Evolutionary conservation across 1,140 invertebrate species (phyloP).

Genomic region (Homarus americanus): DNA sequence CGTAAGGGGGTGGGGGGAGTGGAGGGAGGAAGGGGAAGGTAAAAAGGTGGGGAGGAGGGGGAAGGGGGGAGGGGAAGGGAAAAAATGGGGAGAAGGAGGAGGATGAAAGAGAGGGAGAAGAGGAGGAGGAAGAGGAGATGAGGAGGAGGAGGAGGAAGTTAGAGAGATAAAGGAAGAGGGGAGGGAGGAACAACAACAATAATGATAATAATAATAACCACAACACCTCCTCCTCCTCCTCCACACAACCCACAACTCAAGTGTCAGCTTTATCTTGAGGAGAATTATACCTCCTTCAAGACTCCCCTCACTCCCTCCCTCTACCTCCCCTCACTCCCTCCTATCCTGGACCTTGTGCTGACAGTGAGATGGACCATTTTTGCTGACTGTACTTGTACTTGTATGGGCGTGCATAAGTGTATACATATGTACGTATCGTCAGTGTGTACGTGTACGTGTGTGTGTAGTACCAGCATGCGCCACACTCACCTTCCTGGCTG

Average conservation of each 20-base stretch:
- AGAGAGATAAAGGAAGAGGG: background rate
- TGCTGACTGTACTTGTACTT: background rate
- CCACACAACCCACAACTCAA: too few species aligned
- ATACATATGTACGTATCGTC: background rate
- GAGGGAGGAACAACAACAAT: background rate
- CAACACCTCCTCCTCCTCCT: background rate
- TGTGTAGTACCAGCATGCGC: background rate
- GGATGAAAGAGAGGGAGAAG: background rate
- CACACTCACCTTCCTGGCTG: conserved; percentile 48
- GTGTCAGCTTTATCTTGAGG: too few species aligned
- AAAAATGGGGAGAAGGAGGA: background rate
- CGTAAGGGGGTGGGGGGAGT: too few species aligned
- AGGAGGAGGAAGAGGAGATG: background rate
- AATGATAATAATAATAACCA: background rate
- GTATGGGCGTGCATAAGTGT: background rate
- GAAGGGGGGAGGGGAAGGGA: background rate
- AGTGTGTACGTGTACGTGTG: background rate
- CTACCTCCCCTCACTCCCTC: too few species aligned
- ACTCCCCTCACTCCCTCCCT: too few species aligned
- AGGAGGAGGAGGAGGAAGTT: background rate
- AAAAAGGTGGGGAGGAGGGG: background rate
- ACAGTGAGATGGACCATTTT: background rate
- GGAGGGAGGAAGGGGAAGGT: background rate
- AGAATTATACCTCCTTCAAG: too few species aligned
- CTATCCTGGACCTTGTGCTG: too few species aligned